These are phyloP conservation scores for Drosophila conformis DNA, from an alignment of 2,888 invertebrate species.

Conservation along the genomic window DNA sequence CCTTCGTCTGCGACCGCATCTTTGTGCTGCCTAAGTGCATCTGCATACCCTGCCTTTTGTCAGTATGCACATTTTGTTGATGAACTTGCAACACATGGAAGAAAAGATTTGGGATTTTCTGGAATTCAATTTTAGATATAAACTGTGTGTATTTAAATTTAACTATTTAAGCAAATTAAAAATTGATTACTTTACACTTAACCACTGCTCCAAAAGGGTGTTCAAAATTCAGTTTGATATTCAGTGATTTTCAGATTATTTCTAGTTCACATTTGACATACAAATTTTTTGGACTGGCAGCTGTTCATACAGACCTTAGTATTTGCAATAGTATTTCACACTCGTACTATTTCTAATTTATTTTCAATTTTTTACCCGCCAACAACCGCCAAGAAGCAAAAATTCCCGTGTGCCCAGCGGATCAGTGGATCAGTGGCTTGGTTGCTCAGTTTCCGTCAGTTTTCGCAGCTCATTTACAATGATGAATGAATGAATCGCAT, in stretches of 20 bases:
- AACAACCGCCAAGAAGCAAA: constrained; percentile 6
- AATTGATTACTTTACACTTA: neutral
- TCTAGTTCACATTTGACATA: constrained; percentile 78
- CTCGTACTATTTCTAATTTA: constrained; percentile 35
- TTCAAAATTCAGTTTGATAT: neutral
- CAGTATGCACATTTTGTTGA: neutral
- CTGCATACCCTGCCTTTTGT: neutral
- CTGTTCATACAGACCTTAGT: neutral
- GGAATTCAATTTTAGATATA: neutral
- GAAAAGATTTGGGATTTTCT: neutral
- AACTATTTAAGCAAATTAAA: neutral
- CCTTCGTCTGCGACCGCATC: constrained; percentile 59
- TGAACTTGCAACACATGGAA: neutral
- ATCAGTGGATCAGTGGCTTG: neutral
- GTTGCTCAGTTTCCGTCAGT: constrained; percentile 25
- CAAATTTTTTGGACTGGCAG: constrained; percentile 34
- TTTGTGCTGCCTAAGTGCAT: constrained; percentile 27
- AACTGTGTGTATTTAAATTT: neutral
- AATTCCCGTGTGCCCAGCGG: constrained; percentile 65
- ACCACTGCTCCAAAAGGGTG: constrained; percentile 2
- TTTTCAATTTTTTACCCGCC: constrained; percentile 7
- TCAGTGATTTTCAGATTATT: too few relatives aligned
- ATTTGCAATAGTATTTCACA: constrained; percentile 51
- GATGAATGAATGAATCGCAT: constrained; percentile 69
- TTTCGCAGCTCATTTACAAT: constrained; percentile 39